These are phyloP conservation scores for Lepidiolamprologus cunningtoni DNA, from an alignment of 2,113 vertebrate species.

Conservation along the genomic window DNA sequence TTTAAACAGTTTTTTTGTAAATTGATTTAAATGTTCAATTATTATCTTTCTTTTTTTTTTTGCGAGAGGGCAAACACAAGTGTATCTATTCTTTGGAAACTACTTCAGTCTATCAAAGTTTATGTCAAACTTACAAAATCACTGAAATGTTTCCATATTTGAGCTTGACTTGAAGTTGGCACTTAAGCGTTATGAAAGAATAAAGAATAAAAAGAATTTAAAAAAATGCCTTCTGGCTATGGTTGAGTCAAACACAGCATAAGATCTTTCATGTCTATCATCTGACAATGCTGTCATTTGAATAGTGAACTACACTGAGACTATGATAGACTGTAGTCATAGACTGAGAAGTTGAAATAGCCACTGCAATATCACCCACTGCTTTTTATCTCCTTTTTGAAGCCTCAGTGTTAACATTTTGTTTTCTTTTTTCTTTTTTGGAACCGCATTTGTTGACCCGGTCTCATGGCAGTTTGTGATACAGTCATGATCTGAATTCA, in stretches of 20 bases:
- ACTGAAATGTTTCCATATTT: neutral
- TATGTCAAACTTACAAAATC: neutral
- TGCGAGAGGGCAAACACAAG: neutral
- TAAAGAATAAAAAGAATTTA: accelerated
- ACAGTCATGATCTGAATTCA: neutral
- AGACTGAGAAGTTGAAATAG: neutral
- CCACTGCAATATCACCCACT: neutral
- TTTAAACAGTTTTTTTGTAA: neutral
- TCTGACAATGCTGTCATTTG: neutral
- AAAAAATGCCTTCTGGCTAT: neutral
- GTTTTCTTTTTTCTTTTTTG: neutral
- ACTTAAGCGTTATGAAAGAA: accelerated
- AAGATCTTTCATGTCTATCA: neutral
- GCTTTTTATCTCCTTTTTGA: neutral
- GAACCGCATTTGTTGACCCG: accelerated
- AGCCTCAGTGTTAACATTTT: neutral
- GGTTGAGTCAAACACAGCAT: neutral
- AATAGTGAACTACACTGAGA: neutral
- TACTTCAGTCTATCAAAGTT: neutral
- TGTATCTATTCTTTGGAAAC: accelerated
- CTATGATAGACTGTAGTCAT: neutral
- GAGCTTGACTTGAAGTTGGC: neutral
- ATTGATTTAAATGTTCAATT: neutral
- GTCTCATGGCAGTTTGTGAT: neutral
- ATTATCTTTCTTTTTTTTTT: neutral